Evolutionary conservation across 2,888 invertebrate species (phyloP).

Genomic region (Xylocampa areola): DNA sequence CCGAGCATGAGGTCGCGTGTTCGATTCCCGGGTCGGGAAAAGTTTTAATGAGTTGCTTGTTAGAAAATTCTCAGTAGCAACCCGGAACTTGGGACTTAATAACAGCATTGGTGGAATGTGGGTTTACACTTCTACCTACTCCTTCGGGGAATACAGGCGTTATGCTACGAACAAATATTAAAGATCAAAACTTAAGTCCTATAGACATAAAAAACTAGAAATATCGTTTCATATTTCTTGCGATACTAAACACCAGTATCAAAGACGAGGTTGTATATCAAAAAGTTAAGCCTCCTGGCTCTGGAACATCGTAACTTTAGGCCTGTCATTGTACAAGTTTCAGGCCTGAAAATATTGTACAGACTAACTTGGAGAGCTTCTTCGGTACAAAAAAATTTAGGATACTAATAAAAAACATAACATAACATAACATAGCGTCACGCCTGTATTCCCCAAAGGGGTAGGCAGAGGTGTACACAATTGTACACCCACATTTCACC

Average conservation of each 20-base stretch:
- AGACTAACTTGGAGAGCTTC: slow-evolving; percentile 21
- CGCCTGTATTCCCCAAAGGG: no score
- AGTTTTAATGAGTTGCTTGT: no score
- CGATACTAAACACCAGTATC: slow-evolving; percentile 42
- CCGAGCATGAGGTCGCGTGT: no score
- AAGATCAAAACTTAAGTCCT: slow-evolving; percentile 9
- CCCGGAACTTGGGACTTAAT: no score
- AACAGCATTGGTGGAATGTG: no score
- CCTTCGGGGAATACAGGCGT: no score
- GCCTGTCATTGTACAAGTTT: slow-evolving; percentile 42
- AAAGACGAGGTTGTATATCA: slow-evolving; percentile 46
- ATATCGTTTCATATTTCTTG: slow-evolving; percentile 32
- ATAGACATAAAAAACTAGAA: slow-evolving; percentile 15
- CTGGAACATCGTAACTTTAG: slow-evolving; percentile 39
- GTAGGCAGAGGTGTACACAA: no score
- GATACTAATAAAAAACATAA: slow-evolving; percentile 11
- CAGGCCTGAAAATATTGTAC: slow-evolving; percentile 35
- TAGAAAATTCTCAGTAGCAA: no score
- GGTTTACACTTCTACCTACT: no score
- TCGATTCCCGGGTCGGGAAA: no score
- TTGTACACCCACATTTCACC: no score
- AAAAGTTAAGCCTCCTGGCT: slow-evolving; percentile 47
- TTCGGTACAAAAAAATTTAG: slow-evolving; percentile 14
- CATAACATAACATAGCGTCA: no score
- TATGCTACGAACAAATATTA: slow-evolving; percentile 1